phyloP scores from a whole-genome alignment of 2,797 vertebrate species.

The Pyrocephalus nanus region DNA sequence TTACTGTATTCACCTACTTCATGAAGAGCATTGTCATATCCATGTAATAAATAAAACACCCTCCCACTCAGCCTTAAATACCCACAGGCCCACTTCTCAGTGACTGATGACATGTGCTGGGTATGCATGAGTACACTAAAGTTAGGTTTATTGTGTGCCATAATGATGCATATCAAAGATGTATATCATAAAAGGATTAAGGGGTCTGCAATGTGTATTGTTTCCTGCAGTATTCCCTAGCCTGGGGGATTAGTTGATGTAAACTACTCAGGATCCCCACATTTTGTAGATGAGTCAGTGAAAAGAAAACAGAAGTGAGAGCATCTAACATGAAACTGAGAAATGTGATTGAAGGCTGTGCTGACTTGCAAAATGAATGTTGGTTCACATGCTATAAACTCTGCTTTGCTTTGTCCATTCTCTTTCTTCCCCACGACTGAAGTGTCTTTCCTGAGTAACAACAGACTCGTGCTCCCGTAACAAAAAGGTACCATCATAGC shows the following conservation, averaged over 20 bases:
- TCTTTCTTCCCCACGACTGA: neutral
- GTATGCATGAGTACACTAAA: neutral
- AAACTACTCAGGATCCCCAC: neutral
- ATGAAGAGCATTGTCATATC: conserved; percentile 23
- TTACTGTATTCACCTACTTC: neutral
- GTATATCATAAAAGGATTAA: neutral
- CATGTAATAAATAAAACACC: conserved; percentile 51
- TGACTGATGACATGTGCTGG: neutral
- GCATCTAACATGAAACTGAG: neutral
- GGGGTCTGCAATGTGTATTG: neutral
- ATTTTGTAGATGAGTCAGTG: neutral
- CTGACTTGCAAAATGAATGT: neutral
- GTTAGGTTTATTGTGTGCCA: neutral
- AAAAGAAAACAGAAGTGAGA: neutral
- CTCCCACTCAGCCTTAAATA: conserved; percentile 39
- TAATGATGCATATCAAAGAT: conserved; percentile 38
- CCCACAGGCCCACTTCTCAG: conserved; percentile 32
- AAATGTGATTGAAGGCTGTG: neutral
- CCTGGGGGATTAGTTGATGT: neutral
- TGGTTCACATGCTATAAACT: neutral
- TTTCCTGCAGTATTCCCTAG: neutral
- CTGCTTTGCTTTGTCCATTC: neutral
- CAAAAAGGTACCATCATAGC: neutral
- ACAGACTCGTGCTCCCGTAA: neutral
- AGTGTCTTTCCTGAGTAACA: neutral